Evolutionary conservation across 2,797 vertebrate genomes (phyloP).

Genomic region (Myotis planiceps): DNA sequence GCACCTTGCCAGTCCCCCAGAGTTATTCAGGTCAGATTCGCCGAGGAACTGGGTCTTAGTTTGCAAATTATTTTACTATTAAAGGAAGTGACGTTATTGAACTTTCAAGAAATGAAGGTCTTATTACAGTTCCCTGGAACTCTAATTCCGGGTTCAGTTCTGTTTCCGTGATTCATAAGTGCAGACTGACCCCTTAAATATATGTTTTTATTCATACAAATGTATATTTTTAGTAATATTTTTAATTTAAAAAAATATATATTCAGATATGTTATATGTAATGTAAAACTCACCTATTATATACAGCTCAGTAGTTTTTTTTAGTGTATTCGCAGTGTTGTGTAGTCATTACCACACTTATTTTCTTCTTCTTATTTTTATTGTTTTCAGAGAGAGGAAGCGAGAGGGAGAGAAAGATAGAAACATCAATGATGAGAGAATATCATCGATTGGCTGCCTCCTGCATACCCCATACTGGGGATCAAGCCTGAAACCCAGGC

Average conservation of each 20-base stretch:
- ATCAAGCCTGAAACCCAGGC: no score
- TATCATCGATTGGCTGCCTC: no score
- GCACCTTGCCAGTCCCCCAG: neutral
- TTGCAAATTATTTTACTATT: neutral
- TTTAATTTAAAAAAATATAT: neutral
- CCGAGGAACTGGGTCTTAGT: neutral
- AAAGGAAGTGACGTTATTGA: neutral
- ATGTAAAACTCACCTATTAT: neutral
- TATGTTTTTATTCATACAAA: neutral
- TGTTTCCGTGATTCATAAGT: neutral
- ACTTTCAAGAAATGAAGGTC: neutral
- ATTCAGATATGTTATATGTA: neutral
- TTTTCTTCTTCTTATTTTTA: no score
- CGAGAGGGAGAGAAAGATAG: no score
- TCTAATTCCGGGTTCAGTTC: neutral
- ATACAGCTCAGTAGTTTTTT: neutral
- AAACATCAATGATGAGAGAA: no score
- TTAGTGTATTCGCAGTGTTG: neutral
- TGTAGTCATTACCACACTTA: neutral
- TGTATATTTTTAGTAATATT: neutral
- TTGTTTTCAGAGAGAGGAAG: no score
- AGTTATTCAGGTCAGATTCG: neutral
- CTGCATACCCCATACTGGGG: no score
- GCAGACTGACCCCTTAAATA: neutral
- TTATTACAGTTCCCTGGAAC: neutral